A percentile compares a stretch with the other conserved stretches of the same genome.
phyloP scores from a whole-genome alignment of 2,797 vertebrate genomes.

The Gobio occitaniae region DNA sequence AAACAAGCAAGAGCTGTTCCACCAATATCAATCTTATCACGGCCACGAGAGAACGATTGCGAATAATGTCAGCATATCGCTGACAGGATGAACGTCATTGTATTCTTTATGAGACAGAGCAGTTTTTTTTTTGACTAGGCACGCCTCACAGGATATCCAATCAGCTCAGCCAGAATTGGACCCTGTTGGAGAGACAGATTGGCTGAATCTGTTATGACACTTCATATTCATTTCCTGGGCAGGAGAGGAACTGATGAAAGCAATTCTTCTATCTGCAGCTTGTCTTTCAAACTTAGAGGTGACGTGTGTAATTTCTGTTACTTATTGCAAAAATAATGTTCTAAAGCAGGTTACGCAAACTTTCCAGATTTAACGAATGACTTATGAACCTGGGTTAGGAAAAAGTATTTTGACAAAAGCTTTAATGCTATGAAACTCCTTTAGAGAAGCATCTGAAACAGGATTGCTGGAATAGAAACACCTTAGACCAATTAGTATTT shows the following conservation, averaged over 20 bases:
- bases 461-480: constrained; percentile 26
- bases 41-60: neutral
- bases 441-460: constrained; percentile 33
- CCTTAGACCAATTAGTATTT: constrained; percentile 41
- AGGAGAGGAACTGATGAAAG: constrained; percentile 22
- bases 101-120: constrained; percentile 3
- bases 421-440: neutral
- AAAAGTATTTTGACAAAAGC: too few species aligned
- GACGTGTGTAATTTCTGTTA: too few species aligned
- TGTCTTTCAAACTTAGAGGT: neutral
- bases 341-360: too few species aligned
- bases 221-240: constrained; percentile 42
- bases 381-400: too few species aligned
- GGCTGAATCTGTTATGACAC: neutral
- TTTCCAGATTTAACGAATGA: too few species aligned
- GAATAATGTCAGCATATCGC: neutral
- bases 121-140: constrained; percentile 9
- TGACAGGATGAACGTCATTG: constrained; percentile 2
- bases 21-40: constrained; percentile 27
- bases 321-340: too few species aligned
- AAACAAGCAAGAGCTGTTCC: constrained; percentile 22
- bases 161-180: constrained; percentile 1
- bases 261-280: constrained; percentile 21
- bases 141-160: neutral
- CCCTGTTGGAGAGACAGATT: neutral